A percentile compares a stretch with the other conserved stretches of the same genome.
Evolutionary conservation across 2,113 vertebrate species (phyloP).

Genomic region (Chaetops frenatus): DNA sequence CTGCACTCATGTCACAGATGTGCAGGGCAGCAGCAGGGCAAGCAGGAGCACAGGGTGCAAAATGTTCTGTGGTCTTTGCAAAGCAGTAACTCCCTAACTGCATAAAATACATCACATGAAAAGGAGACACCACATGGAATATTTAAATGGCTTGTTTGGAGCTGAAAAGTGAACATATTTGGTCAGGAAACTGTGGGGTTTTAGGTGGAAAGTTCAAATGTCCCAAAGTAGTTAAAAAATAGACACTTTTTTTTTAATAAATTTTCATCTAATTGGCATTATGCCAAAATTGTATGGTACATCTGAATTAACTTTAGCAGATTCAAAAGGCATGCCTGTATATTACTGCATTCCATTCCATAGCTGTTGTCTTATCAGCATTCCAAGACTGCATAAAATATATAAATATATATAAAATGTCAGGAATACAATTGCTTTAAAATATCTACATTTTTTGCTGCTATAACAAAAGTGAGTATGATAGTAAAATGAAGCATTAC

Average conservation of each 20-base stretch:
- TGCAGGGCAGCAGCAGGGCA: background rate
- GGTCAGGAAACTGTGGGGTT: background rate
- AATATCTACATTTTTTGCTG: background rate
- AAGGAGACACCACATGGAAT: background rate
- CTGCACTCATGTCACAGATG: rapidly evolving
- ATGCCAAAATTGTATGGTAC: background rate
- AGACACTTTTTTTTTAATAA: background rate
- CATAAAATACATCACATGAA: background rate
- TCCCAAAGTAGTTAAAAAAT: background rate
- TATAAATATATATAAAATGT: background rate
- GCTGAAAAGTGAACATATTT: background rate
- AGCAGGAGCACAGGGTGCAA: background rate
- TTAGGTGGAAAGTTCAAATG: background rate
- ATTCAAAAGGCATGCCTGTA: background rate
- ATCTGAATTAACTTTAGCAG: background rate
- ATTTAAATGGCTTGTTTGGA: background rate
- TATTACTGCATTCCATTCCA: background rate
- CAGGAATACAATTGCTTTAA: background rate
- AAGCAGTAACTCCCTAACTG: background rate
- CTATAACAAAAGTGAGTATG: background rate
- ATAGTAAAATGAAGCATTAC: background rate
- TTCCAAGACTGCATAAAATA: background rate
- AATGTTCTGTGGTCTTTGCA: background rate
- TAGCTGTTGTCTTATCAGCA: background rate
- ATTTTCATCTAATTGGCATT: background rate